Percentiles rank a stretch among this genome's conserved stretches.
These are phyloP conservation scores for Actinemys pallida DNA, from an alignment of 2,113 vertebrate species.

Conservation along the genomic window DNA sequence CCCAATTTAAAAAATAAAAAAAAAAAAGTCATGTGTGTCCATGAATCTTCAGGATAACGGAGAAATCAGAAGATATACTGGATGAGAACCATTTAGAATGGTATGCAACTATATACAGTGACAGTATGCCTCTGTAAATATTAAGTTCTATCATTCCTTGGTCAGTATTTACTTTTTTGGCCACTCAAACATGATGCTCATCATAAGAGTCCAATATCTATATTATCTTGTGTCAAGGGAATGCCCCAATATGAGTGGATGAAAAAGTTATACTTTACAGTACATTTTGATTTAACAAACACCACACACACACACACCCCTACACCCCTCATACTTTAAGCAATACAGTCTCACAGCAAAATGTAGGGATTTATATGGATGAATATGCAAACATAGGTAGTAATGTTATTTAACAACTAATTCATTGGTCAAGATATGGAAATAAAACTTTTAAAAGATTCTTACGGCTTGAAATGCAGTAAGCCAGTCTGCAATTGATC, in stretches of 20 bases:
- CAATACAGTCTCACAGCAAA: neutral
- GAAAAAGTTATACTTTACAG: neutral
- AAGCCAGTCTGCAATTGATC: constrained; percentile 93
- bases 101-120: neutral
- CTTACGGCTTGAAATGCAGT: constrained; percentile 95
- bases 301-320: too few relatives aligned
- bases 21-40: neutral
- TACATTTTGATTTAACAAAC: neutral
- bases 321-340: neutral
- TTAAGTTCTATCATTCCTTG: neutral
- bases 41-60: neutral
- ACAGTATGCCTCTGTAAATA: neutral
- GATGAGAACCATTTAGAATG: neutral
- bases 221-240: neutral
- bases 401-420: neutral
- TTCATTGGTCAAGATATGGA: constrained; percentile 6
- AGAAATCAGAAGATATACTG: neutral
- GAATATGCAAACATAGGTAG: neutral
- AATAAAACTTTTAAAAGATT: neutral
- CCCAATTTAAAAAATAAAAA: constrained; percentile 7
- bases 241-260: neutral
- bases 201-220: neutral
- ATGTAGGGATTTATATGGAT: neutral
- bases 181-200: constrained; percentile 8
- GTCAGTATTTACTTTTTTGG: constrained; percentile 22